A percentile compares a stretch with the other conserved stretches of the same genome.
Evolutionary conservation across 2,797 vertebrate genomes (phyloP).

Genomic region (Podarcis siculus): DNA sequence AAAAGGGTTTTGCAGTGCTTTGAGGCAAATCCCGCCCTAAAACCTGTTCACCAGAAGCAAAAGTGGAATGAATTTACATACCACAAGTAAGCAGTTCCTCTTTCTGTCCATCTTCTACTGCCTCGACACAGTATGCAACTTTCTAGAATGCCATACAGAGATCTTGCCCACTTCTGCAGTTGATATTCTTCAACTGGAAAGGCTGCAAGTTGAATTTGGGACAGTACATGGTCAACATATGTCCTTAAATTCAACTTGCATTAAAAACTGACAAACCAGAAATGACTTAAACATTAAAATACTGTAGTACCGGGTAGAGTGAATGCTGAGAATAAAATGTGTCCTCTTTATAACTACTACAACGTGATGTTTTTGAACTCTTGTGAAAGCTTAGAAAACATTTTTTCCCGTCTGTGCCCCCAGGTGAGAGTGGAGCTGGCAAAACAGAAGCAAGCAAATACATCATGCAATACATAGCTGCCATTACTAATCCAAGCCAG

Average conservation of each 20-base stretch:
- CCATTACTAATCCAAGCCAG: constrained; percentile 97
- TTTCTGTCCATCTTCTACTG: background rate
- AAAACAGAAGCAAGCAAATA: constrained; percentile 99
- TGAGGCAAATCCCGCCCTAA: background rate
- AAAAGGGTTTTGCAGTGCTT: background rate
- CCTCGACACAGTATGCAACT: background rate
- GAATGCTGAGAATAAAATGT: background rate
- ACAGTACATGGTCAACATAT: background rate
- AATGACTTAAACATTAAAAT: background rate
- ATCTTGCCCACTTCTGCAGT: background rate
- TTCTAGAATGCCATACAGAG: background rate
- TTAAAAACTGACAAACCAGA: background rate
- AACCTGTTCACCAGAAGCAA: background rate
- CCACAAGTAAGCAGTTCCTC: background rate
- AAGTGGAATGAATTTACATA: background rate
- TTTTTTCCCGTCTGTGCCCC: constrained; percentile 45
- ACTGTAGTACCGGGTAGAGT: background rate
- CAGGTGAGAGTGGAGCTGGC: constrained; percentile 98
- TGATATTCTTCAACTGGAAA: background rate
- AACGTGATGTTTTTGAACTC: background rate
- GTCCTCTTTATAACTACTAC: background rate
- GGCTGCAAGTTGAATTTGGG: background rate
- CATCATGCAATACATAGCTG: constrained; percentile 99
- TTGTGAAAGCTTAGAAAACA: background rate
- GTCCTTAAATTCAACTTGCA: background rate